A percentile compares a stretch with the other conserved stretches of the same genome.
Conservation (phyloP, 2,888 invertebrate genomes). For the Tipula vernalis region DNA sequence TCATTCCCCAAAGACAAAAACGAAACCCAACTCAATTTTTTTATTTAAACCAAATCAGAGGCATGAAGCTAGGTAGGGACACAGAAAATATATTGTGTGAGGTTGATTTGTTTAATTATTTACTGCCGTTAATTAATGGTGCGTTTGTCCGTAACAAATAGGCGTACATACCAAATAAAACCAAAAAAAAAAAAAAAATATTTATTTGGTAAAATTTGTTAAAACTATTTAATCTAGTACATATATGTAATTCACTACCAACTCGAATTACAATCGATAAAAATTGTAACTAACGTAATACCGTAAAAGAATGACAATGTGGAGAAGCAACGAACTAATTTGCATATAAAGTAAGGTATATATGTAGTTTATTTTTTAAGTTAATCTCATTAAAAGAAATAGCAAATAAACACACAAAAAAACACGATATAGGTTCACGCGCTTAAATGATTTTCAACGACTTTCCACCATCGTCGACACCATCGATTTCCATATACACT, state of each 20-base stretch:
- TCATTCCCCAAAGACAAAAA: background rate
- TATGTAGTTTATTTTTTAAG: background rate
- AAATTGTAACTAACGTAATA: background rate
- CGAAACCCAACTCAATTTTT: background rate
- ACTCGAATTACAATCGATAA: background rate
- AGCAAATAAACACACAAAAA: background rate
- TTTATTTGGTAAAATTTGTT: background rate
- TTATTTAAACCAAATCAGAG: background rate
- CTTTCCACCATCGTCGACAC: background rate
- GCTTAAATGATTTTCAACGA: background rate
- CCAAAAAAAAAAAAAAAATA: background rate
- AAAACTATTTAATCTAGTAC: background rate
- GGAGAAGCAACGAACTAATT: background rate
- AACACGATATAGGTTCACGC: background rate
- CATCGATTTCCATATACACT: background rate
- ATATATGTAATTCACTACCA: background rate
- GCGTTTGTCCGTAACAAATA: background rate
- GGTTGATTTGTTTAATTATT: background rate
- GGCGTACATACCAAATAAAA: background rate
- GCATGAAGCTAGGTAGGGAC: background rate
- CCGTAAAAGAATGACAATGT: background rate
- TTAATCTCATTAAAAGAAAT: background rate
- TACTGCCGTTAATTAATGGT: background rate
- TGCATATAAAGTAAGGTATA: background rate
- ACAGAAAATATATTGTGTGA: background rate